phyloP scores from a whole-genome alignment of 2,797 vertebrate genomes.

The Chaunax sp. region DNA sequence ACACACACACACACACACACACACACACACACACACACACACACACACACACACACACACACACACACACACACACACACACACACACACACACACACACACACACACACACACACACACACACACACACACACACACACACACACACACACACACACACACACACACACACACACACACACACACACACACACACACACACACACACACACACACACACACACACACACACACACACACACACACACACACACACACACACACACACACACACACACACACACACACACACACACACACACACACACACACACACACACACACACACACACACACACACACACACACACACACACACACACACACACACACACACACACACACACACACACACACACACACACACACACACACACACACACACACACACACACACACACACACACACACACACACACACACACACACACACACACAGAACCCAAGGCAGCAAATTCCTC shows the following conservation, averaged over 20 bases:
- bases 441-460: constrained; percentile 26
- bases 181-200: constrained; percentile 19
- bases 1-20: constrained; percentile 25
- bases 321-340: constrained; percentile 23
- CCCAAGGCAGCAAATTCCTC: constrained; percentile 52
- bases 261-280: constrained; percentile 13
- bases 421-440: constrained; percentile 11
- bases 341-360: constrained; percentile 19
- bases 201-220: constrained; percentile 20
- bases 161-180: constrained; percentile 23
- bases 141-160: constrained; percentile 23
- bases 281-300: constrained; percentile 21
- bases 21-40: constrained; percentile 13
- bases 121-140: constrained; percentile 15
- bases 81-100: constrained; percentile 23
- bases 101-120: constrained; percentile 19
- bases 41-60: constrained; percentile 21
- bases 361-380: constrained; percentile 15
- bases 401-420: constrained; percentile 21
- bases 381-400: constrained; percentile 23
- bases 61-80: constrained; percentile 20
- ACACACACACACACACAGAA: constrained; percentile 25
- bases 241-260: constrained; percentile 25
- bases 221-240: constrained; percentile 15
- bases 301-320: constrained; percentile 20